Base-by-base conservation (phyloP, 1,140 invertebrate genomes). In the Ceratosolen fusciceps region DNA sequence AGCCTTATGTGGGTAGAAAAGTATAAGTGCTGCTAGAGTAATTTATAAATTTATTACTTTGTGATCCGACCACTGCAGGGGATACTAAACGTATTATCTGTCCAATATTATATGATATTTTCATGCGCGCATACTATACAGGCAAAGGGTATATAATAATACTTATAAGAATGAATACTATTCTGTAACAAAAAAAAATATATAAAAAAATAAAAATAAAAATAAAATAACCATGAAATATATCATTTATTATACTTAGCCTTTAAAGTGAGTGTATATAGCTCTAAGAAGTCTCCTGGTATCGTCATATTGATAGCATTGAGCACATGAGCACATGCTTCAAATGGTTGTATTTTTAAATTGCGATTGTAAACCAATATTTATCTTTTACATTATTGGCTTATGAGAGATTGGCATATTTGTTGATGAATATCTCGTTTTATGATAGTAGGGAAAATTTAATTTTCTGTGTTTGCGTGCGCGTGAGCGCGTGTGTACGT, bases 301-400 rank as follows among this genome's bases (percentile, higher is more conserved):
- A 65, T 65, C 31, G 34, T 37, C 34, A 65, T 65, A 60, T 26
- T 16, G 34, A 65, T 21, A 37, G 34, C 31, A 65, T 65, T 65
- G 34, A 65, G 31, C 19, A 65, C 31, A 65, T 65, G 34, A 65
- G 31, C 19, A 65, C 31, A 65, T 65, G 31, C 21, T 34, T 65
- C 4, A 16, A 37, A 37, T 24, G 19, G 21, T 0, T 65, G 7
- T 21, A 37, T 65, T 65, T 65, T 65, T n/a, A 65, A 65, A 65
- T 65, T 21, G 9, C 31, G 19, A 65, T 65, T 60, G 5, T 29
- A 60, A 31, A 29, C 1, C 58, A 60, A 60, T 60, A 60, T 60
- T 60, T 60, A 60, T 60, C 58, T 9, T 60, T 58, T 31, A 26
- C 3, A 26, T 29, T 58, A 5, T 43, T 58, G 56, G 7, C 26